Evolutionary conservation across 2,797 vertebrate genomes (phyloP).

Genomic region (Mus caroli): DNA sequence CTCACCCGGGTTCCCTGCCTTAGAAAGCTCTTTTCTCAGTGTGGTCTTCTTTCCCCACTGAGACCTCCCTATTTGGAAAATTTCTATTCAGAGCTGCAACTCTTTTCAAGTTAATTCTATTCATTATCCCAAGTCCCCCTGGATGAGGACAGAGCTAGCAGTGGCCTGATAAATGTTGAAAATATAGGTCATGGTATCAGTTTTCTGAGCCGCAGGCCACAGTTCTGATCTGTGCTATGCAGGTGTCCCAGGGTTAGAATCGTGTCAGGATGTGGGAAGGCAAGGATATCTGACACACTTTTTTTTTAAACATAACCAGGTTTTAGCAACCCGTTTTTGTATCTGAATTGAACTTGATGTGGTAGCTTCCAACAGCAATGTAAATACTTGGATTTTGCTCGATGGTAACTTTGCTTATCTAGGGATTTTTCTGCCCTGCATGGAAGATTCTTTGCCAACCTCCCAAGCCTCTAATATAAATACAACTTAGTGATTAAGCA

Average conservation of each 20-base stretch:
- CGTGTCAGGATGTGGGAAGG: neutral
- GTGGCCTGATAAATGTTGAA: slow-evolving; percentile 55
- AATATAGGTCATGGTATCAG: slow-evolving; percentile 66
- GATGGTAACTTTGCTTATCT: neutral
- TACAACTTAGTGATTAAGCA: neutral
- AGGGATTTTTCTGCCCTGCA: neutral
- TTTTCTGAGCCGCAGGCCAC: slow-evolving; percentile 39
- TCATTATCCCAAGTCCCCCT: neutral
- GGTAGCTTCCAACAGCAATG: neutral
- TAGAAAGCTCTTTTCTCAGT: neutral
- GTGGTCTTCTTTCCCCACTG: rapidly evolving
- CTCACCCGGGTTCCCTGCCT: neutral
- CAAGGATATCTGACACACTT: slow-evolving; percentile 15
- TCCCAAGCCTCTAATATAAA: neutral
- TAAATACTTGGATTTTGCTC: neutral
- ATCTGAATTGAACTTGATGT: slow-evolving; percentile 31
- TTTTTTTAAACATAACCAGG: slow-evolving; percentile 5
- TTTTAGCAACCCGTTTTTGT: slow-evolving; percentile 32
- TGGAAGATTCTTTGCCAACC: neutral
- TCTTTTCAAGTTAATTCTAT: slow-evolving; percentile 47
- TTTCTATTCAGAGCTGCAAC: neutral
- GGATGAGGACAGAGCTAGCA: slow-evolving; percentile 29
- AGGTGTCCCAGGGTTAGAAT: neutral
- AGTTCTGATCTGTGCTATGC: neutral
- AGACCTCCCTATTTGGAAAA: slow-evolving; percentile 5